phyloP scores from a whole-genome alignment of 92 coral and sea anemone genomes.

The Porites cylindrica region DNA sequence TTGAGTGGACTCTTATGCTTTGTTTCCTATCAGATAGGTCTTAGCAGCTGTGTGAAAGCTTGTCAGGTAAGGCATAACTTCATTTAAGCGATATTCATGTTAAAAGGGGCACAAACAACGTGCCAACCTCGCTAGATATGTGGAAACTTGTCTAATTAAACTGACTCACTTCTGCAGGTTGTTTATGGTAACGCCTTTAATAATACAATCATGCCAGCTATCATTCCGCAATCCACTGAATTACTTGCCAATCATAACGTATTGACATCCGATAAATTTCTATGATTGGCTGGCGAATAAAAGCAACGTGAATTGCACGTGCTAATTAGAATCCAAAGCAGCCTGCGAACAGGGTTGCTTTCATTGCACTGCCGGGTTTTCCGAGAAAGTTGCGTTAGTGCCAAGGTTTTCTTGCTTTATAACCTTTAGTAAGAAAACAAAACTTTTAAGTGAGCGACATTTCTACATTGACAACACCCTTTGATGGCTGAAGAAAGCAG shows the following conservation, averaged over 20 bases:
- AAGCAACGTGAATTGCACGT: conserved; percentile 27
- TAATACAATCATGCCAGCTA: background rate
- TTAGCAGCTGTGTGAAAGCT: conserved; percentile 39
- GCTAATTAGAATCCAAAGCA: conserved; percentile 12
- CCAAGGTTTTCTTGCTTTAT: background rate
- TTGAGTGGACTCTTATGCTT: background rate
- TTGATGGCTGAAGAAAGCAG: conserved; percentile 24
- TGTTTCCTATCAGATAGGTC: conserved; percentile 22
- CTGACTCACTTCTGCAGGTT: conserved; percentile 16
- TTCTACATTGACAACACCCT: background rate
- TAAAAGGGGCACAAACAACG: background rate
- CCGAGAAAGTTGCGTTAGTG: conserved; percentile 26
- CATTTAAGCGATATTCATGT: background rate
- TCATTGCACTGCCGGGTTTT: conserved; percentile 19
- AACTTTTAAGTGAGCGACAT: background rate
- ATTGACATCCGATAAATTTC: background rate
- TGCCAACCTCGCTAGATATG: no score
- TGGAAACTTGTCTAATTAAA: background rate
- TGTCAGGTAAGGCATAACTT: conserved; percentile 36
- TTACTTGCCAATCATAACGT: conserved; percentile 4
- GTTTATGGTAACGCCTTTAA: conserved; percentile 5
- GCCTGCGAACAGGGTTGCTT: conserved; percentile 10
- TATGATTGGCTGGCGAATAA: conserved; percentile 24
- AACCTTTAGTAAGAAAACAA: background rate
- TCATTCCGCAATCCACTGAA: background rate